Base-by-base conservation (phyloP, 2,797 vertebrate species). In the Ctenopoma kingsleyae region DNA sequence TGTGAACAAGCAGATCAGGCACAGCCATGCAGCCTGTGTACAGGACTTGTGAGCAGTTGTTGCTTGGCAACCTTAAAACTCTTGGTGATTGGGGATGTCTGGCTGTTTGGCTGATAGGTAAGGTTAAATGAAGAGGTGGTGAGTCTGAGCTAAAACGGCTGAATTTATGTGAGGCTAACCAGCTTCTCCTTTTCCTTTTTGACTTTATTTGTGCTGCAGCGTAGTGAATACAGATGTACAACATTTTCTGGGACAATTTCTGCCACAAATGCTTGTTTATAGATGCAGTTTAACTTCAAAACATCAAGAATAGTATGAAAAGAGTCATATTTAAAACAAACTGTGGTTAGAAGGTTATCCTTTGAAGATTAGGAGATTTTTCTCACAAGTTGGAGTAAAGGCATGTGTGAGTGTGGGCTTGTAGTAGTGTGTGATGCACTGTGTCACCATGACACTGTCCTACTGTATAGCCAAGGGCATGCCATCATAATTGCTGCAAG, bases 11-110 rank as follows among this genome's bases (percentile, higher is more conserved):
- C 80, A 64, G 67, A 85, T 60, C 73, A 68, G 74, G 50, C 76
- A 43, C 78, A 75, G 63, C 52, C 67, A 3, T 36, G 49, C 56
- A 17, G 78, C 66, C 58, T 56, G 61, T 50, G 71, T 50, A 32
- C 68, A 48, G 58, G 80, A 16, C 82, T 87, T 68, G 11, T 6
- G 55, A 85, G 67, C 50, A 6, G 86, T 46, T 82, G 90, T 94
- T 93, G 90, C 90, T 59, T 87, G 85, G 91, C 91, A 93, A 93
- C 91, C 89, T 68, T 70, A 86, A 92, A 92, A 91, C 81, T 89
- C 76, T 46, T 22, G 82, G 71, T 84, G 84, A 86, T 54, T 59
- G 69, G 80, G 75, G 77, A 86, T 59, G 78, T 85, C 74, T 79
- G 5, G 72, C 65, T 70, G 75, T 69, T 50, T 25, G 68, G 71